Percentiles rank a stretch among this genome's conserved stretches.
phyloP scores from a whole-genome alignment of 2,888 invertebrate species.

The Heteromyza rotundicornis region DNA sequence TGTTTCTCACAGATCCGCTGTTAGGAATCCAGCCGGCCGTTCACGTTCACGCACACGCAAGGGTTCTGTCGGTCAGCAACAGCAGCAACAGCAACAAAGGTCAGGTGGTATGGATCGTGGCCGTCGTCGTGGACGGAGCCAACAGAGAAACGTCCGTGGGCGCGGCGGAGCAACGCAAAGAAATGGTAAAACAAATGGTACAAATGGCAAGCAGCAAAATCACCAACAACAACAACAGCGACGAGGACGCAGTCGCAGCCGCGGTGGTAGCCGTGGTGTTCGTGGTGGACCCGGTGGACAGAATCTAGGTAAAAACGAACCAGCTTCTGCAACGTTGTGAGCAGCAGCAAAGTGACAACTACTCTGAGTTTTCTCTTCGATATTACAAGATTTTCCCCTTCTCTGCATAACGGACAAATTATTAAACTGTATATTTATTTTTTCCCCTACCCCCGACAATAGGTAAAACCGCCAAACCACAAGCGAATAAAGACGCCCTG shows the following conservation, averaged over 20 bases:
- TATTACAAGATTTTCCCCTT: conserved; percentile 1
- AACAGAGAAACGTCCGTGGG: conserved; percentile 40
- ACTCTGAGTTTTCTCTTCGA: conserved; percentile 16
- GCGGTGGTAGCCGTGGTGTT: conserved; percentile 41
- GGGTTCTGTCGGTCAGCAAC: conserved; percentile 36
- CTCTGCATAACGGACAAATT: not conserved
- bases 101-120: conserved; percentile 33
- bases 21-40: conserved; percentile 43
- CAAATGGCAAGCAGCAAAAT: conserved; percentile 32
- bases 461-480: conserved; percentile 40
- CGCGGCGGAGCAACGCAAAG: conserved; percentile 30
- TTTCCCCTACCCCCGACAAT: conserved; percentile 3
- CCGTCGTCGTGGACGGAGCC: conserved; percentile 49
- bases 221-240: no score
- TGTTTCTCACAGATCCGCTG: no score
- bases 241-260: conserved; percentile 58
- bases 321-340: conserved; percentile 27
- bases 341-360: not conserved
- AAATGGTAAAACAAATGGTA: conserved; percentile 40
- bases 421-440: conserved; percentile 21
- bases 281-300: conserved; percentile 39
- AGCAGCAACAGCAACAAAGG: conserved; percentile 29
- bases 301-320: conserved; percentile 55
- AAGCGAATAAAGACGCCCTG: conserved; percentile 67
- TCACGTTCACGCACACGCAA: conserved; percentile 51